Base-by-base conservation (phyloP, 2,113 vertebrate species). In the Ailurus styani region DNA sequence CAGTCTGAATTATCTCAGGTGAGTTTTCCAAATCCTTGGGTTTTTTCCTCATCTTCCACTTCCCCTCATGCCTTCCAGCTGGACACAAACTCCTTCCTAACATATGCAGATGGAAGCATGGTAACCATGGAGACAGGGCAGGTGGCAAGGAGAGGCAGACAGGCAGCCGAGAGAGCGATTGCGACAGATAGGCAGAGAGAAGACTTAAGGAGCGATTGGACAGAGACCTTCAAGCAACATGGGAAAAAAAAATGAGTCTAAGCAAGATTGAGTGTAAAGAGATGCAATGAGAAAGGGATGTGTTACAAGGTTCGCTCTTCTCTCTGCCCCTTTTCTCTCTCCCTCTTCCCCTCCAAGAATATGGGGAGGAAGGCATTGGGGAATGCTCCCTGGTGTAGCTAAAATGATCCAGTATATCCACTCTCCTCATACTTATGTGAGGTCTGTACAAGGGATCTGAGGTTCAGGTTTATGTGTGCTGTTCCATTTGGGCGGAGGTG, bases 101-200 rank as follows among this genome's bases (percentile, higher is more conserved):
- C 97, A 97, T 97, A 97, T 97, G 96, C 96, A 97, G 96, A 98
- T 96, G 93, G 73, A 97, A 97, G 95, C 97, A 91, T 95, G 95
- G 98, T 98, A 96, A 98, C 98, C 97, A 97, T 98, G 93, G 97
- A 98, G 97, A 98, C 93, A 93, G 93, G 97, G 83, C 97, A 97
- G 97, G 92, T 97, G 93, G 96, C 90, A 89, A 73, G 72, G 68
- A 82, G 83, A 97, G 73, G 87, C 96, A 95, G 91, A 93, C 62
- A 47, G 83, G 47, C 93, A 94, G 87, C 29, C 45, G 87, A 98
- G 91, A 85, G 86, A 95, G 73, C 11, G 60, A 95, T 52, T 89
- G 82, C 25, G 50, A 95, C 93, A 96, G 68, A 92, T 25, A 87
- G 47, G 70, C 81, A 91, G 82, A 94, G 34, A 68, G 88, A 89